Evolutionary conservation across 2,113 vertebrate genomes (phyloP), one percentile per base, ranked within the genome.

Genomic region (Salvelinus fontinalis): DNA sequence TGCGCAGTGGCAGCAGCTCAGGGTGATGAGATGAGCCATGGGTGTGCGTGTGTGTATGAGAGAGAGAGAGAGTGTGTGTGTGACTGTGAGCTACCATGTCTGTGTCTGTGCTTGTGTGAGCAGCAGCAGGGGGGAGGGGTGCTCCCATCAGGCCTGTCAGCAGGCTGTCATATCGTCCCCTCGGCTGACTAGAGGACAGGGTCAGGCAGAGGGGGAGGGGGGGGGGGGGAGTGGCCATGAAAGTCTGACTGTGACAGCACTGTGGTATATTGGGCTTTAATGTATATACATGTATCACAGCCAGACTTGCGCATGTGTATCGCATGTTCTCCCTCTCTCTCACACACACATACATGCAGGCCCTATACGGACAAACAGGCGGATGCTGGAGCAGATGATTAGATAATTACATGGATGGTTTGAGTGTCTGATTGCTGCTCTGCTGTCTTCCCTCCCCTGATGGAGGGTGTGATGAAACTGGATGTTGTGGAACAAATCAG

Each of bases 1-100:
- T 69, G 8, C 67, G 9, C 67, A 44, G 31, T 69, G 67, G 34
- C 14, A 13, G 51, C 67, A 39, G 9, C 67, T n/a, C 12, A 2
- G 34, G 67, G 67, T 48, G 67, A 69, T 44, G 31, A 69, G 18
- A 44, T 69, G 31, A n/a, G 67, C n/a, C 7, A 7, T 39, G 24
- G 27, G 22, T 62, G 59, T 67, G 70, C 9, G 22, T 70, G 48
- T 67, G 60, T 75, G 77, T 49, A 48, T 75, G 44, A 26, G 14
- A 48, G 59, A 31, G 5, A 31, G 31, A 31, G 31, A 59, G 24
- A 66, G 60, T 11, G 24, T 22, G 39, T 20, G 29, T 9, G 1
- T n/a, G 3, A 51, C 48, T 67, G n/a, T 24, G 64, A 11, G 66
- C 74, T 73, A 82, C 74, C 62, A 44, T 74, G 72, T 66, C 64